Evolutionary conservation across 2,113 vertebrate genomes (phyloP).

Genomic region (Phyllostomus hastatus): DNA sequence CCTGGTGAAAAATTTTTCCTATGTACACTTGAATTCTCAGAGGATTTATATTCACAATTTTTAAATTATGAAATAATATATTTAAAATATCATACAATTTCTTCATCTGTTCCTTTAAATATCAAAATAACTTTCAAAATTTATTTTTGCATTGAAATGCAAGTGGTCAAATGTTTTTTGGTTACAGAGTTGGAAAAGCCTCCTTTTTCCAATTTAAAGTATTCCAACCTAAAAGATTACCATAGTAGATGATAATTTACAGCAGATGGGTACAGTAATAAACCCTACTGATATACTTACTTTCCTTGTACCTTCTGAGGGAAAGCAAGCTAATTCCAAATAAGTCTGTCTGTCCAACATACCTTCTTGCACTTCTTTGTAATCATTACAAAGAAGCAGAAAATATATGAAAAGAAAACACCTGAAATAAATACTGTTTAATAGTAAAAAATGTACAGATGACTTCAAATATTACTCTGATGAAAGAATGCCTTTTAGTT

Average conservation of each 20-base stretch:
- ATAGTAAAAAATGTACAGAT: neutral
- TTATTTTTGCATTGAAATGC: constrained; percentile 4
- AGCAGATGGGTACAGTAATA: neutral
- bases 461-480: neutral
- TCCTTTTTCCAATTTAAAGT: neutral
- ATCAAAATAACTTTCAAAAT: neutral
- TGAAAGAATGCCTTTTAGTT: neutral
- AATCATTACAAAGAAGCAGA: neutral
- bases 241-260: neutral
- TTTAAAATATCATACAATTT: neutral
- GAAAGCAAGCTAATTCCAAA: neutral
- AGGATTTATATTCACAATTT: neutral
- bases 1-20: neutral
- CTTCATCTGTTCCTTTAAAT: neutral
- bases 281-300: neutral
- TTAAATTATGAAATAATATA: neutral
- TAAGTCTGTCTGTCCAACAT: neutral
- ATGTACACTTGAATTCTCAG: neutral
- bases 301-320: neutral
- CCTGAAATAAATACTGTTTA: neutral
- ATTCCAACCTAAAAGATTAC: neutral
- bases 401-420: neutral
- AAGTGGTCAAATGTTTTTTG: neutral
- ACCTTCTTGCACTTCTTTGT: neutral
- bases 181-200: neutral